phyloP scores from a whole-genome alignment of 2,797 vertebrate species.

The Necrosyrtes monachus region DNA sequence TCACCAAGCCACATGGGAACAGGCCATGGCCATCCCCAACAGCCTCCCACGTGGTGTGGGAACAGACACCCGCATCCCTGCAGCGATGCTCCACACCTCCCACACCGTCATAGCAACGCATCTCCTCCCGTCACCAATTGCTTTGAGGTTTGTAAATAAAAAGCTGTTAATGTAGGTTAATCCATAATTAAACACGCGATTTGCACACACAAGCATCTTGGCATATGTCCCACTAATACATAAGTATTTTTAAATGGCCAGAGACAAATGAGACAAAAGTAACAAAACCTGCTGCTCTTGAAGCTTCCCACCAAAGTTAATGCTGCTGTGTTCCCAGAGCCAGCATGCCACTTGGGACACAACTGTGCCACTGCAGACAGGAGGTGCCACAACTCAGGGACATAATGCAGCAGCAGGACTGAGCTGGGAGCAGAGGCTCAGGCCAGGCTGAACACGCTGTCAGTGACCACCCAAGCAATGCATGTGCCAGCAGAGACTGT shows the following conservation, averaged over 20 bases:
- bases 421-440: not conserved
- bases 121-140: not conserved
- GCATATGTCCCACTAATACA: not conserved
- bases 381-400: fast-evolving
- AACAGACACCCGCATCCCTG: not conserved
- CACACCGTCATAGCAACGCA: fast-evolving
- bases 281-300: not conserved
- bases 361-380: not conserved
- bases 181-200: not conserved
- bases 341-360: not conserved
- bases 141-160: not conserved
- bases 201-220: not conserved
- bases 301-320: not conserved
- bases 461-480: not conserved
- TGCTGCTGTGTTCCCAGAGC: not conserved
- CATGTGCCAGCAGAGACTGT: fast-evolving
- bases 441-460: fast-evolving
- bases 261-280: not conserved
- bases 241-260: not conserved
- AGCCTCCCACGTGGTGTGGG: fast-evolving
- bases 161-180: not conserved
- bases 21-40: not conserved
- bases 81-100: not conserved
- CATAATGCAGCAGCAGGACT: fast-evolving
- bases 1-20: not conserved